Evolutionary conservation across 2,797 vertebrate species (phyloP).

Genomic region (Poeciliopsis gracilis): DNA sequence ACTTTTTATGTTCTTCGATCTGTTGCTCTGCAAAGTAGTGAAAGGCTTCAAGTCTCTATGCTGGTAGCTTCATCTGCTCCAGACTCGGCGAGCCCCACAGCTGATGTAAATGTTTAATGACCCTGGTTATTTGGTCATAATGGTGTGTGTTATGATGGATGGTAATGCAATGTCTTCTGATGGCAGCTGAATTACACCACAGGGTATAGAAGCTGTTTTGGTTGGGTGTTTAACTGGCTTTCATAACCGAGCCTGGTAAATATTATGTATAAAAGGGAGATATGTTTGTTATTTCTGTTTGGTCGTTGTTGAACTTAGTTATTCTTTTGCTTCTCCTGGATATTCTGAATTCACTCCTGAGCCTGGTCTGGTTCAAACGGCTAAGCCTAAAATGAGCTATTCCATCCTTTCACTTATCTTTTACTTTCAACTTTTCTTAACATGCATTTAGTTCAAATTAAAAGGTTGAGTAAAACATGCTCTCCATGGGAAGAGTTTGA

Average conservation of each 20-base stretch:
- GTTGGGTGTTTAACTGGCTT: constrained; percentile 67
- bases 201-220: constrained; percentile 58
- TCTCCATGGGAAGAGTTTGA: background rate
- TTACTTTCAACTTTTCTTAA: background rate
- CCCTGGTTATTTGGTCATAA: constrained; percentile 75
- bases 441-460: background rate
- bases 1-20: constrained; percentile 79
- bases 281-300: background rate
- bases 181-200: constrained; percentile 62
- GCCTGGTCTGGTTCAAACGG: background rate
- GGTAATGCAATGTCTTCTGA: constrained; percentile 67
- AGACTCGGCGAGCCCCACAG: constrained; percentile 53
- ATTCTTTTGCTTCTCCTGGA: background rate
- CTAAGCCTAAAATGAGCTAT: background rate
- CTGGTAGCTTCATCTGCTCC: constrained; percentile 38
- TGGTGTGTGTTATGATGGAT: constrained; percentile 72
- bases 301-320: background rate
- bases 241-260: constrained; percentile 30
- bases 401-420: background rate
- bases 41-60: constrained; percentile 60
- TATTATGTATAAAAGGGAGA: constrained; percentile 3
- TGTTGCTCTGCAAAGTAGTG: constrained; percentile 60
- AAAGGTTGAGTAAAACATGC: background rate
- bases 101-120: constrained; percentile 77
- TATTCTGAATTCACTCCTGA: background rate